These are phyloP conservation scores for Cyanoliseus patagonus DNA, from an alignment of 2,113 vertebrate genomes.

Conservation along the genomic window DNA sequence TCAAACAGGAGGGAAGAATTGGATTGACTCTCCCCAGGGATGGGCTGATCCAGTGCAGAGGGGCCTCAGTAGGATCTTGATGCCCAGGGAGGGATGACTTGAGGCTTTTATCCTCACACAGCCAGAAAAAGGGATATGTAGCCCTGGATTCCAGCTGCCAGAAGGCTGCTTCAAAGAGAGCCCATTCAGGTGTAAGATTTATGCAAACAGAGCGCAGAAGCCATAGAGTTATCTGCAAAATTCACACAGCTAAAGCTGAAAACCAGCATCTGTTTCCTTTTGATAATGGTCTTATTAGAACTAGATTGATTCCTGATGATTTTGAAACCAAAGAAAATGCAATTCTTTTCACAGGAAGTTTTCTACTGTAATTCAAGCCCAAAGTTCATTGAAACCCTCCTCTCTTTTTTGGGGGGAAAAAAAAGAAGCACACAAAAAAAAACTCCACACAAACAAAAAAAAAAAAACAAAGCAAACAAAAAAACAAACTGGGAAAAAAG, in stretches of 20 bases:
- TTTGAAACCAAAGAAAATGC: background rate
- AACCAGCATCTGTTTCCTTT: background rate
- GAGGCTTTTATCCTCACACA: background rate
- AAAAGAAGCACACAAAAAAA: too few species aligned
- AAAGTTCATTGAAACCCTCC: background rate
- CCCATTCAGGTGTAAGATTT: background rate
- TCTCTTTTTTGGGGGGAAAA: rapidly evolving
- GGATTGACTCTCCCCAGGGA: background rate
- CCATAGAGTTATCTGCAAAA: background rate
- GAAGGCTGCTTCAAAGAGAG: background rate
- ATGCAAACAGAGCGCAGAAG: background rate
- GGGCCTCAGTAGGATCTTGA: background rate
- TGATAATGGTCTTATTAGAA: background rate
- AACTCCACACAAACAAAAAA: too few species aligned
- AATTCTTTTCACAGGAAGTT: background rate
- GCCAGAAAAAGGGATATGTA: rapidly evolving
- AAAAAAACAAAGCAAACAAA: background rate
- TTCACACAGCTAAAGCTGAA: background rate
- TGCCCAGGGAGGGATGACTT: background rate
- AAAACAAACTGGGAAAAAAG: background rate
- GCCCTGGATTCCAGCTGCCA: background rate
- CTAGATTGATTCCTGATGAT: background rate
- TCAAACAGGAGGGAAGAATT: background rate
- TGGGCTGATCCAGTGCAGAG: rapidly evolving
- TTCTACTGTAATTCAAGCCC: background rate